A percentile compares a stretch with the other conserved stretches of the same genome.
Evolutionary conservation across 2,113 vertebrate species (phyloP).

Genomic region (Campylomormyrus tamandua): DNA sequence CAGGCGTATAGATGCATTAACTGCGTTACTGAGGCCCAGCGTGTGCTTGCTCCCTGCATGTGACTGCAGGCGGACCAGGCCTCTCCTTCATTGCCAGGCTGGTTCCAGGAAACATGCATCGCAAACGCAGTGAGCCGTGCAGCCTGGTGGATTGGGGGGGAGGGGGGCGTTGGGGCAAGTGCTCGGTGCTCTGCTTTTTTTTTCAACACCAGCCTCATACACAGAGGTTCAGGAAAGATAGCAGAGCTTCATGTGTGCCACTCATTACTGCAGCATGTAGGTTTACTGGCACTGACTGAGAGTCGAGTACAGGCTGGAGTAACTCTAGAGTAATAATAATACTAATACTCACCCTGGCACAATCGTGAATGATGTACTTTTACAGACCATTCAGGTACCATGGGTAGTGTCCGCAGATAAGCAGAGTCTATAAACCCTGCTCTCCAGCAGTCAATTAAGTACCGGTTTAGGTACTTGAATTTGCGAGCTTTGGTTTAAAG

Average conservation of each 20-base stretch:
- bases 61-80: neutral
- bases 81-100: neutral
- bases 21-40: neutral
- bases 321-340: neutral
- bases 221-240: neutral
- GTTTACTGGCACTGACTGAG: neutral
- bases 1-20: neutral
- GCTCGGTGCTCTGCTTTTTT: neutral
- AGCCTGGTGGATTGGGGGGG: neutral
- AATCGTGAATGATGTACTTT: neutral
- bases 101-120: neutral
- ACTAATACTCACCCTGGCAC: neutral
- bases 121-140: neutral
- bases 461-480: neutral
- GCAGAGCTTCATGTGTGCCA: neutral
- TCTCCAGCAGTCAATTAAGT: neutral
- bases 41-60: neutral
- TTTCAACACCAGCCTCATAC: neutral
- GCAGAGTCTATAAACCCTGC: neutral
- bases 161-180: neutral
- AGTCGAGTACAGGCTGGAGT: neutral
- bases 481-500: neutral
- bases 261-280: neutral
- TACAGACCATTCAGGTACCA: neutral
- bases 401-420: neutral